A percentile compares a stretch with the other conserved stretches of the same genome.
Conservation (phyloP, 2,888 invertebrate genomes). For the Cheilosia vulpina region DNA sequence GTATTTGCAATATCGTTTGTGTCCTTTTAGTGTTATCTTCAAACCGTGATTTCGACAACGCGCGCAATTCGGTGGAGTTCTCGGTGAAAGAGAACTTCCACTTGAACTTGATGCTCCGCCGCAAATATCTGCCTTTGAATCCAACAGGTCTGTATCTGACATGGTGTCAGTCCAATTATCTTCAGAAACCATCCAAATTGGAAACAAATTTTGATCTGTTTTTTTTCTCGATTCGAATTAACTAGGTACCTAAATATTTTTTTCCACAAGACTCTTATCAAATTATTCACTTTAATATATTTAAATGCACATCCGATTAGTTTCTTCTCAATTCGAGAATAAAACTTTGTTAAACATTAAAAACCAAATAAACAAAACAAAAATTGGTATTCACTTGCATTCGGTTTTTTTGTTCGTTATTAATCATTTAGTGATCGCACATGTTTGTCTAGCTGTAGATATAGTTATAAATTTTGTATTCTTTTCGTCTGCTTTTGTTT, state of each 20-base stretch:
- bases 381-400: background rate
- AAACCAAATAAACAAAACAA: background rate
- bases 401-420: background rate
- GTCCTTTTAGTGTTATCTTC: conserved; percentile 94
- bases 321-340: background rate
- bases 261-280: background rate
- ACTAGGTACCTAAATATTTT: background rate
- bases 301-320: background rate
- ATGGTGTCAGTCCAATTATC: conserved; percentile 83
- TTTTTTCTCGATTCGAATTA: background rate
- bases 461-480: conserved; percentile 3
- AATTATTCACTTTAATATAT: background rate
- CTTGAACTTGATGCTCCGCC: conserved; percentile 84
- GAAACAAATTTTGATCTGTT: background rate
- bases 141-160: conserved; percentile 85
- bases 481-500: conserved; percentile 1
- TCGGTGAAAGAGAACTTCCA: conserved; percentile 86
- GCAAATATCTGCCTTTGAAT: conserved; percentile 84
- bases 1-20: conserved; percentile 95
- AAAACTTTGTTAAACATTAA: background rate
- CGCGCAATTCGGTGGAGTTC: conserved; percentile 96
- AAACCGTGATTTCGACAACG: conserved; percentile 96
- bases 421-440: conserved; percentile 44
- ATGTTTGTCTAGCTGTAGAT: conserved; percentile 18
- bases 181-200: conserved; percentile 82